Evolutionary conservation across 1,140 invertebrate species (phyloP).

Genomic region (Spodoptera litura): DNA sequence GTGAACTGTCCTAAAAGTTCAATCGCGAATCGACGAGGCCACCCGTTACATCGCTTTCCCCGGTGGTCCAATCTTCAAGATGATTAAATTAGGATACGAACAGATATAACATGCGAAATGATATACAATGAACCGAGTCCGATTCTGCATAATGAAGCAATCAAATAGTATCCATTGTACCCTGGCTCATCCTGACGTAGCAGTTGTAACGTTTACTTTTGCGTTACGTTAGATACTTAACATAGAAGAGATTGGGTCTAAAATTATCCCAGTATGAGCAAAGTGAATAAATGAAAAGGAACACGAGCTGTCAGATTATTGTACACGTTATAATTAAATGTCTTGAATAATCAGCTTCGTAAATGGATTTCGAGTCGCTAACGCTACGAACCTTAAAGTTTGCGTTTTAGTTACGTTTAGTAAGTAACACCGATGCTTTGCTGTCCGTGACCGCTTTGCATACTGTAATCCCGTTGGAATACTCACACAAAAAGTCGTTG

Average conservation of each 20-base stretch:
- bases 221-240: slow-evolving; percentile 45
- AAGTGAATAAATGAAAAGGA: not conserved
- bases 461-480: slow-evolving; percentile 69
- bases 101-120: slow-evolving; percentile 84
- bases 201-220: slow-evolving; percentile 61
- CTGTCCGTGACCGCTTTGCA: slow-evolving; percentile 69
- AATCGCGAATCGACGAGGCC: slow-evolving; percentile 66
- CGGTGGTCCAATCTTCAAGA: slow-evolving; percentile 84
- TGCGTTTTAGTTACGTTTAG: slow-evolving; percentile 54
- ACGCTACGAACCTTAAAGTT: slow-evolving; percentile 47
- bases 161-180: slow-evolving; percentile 79
- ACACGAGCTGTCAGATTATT: not conserved
- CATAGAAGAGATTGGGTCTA: not conserved
- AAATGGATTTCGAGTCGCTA: slow-evolving; percentile 6
- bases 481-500: slow-evolving; percentile 79
- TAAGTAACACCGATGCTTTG: slow-evolving; percentile 50
- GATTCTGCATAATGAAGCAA: slow-evolving; percentile 83
- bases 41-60: slow-evolving; percentile 71
- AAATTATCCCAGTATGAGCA: not conserved
- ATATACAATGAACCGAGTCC: slow-evolving; percentile 80
- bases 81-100: slow-evolving; percentile 84
- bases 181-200: slow-evolving; percentile 57
- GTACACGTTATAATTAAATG: not conserved
- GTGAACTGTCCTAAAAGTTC: slow-evolving; percentile 66
- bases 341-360: not conserved